phyloP scores from a whole-genome alignment of 2,888 invertebrate species.

The Limnephilus lunatus region DNA sequence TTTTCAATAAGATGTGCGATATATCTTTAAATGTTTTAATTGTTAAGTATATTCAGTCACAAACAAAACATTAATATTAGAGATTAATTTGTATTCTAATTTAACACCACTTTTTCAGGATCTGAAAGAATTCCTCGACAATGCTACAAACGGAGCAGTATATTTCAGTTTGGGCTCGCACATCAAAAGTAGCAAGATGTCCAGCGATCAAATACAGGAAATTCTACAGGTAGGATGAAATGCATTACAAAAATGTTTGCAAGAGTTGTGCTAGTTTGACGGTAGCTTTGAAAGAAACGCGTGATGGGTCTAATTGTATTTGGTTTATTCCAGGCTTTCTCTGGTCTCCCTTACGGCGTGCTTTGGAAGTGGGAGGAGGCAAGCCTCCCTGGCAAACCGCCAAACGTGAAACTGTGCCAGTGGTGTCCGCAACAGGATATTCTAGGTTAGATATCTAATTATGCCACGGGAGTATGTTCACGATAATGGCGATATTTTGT shows the following conservation, averaged over 20 bases:
- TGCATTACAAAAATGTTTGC: neutral
- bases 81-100: neutral
- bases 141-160: conserved; percentile 66
- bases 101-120: conserved; percentile 62
- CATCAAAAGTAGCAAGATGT: conserved; percentile 68
- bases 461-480: neutral
- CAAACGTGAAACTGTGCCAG: conserved; percentile 67
- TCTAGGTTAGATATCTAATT: conserved; percentile 67
- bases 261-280: neutral
- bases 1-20: too few relatives aligned
- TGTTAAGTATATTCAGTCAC: too few relatives aligned
- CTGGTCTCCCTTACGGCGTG: conserved; percentile 68
- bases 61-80: too few relatives aligned
- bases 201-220: conserved; percentile 65
- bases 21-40: too few relatives aligned
- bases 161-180: conserved; percentile 69
- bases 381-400: conserved; percentile 65
- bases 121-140: conserved; percentile 66
- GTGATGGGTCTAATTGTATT: neutral
- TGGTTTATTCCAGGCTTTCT: conserved; percentile 66
- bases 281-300: conserved; percentile 64
- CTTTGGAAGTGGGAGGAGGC: conserved; percentile 69
- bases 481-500: conserved; percentile 7
- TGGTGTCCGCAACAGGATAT: conserved; percentile 71
- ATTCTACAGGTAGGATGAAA: conserved; percentile 33